Conservation (phyloP, 2,113 vertebrate genomes). For the Corythornis madagascariensis region DNA sequence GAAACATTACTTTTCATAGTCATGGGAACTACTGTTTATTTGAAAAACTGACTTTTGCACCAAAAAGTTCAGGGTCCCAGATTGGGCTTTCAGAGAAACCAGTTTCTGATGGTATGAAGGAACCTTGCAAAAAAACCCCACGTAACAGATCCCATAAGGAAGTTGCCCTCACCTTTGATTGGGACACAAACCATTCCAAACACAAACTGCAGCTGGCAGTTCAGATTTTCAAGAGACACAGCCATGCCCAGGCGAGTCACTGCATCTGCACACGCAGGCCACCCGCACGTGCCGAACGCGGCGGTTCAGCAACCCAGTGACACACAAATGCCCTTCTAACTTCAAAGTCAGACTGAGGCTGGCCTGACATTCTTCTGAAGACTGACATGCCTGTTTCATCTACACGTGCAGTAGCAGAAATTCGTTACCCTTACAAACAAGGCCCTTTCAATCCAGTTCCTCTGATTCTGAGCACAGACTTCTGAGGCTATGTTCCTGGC, state of each 20-base stretch:
- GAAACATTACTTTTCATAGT: background rate
- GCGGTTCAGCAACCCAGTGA: background rate
- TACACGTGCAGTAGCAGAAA: background rate
- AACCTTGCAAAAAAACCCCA: background rate
- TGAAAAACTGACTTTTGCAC: background rate
- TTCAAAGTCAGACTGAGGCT: background rate
- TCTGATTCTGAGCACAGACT: background rate
- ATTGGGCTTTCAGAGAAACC: background rate
- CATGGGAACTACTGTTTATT: background rate
- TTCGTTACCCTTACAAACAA: background rate
- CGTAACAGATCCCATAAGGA: background rate
- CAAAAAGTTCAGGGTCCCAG: background rate
- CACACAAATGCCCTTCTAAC: no score
- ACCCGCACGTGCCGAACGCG: rapidly evolving
- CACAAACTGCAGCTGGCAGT: background rate
- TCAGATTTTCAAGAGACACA: background rate
- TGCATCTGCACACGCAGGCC: background rate
- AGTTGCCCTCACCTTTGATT: background rate
- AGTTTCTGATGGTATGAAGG: background rate
- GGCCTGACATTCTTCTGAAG: background rate
- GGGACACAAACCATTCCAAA: background rate
- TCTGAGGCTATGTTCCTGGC: background rate
- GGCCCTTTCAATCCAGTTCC: background rate
- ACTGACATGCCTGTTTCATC: background rate
- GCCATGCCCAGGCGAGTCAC: background rate